Percentiles rank a stretch among this genome's conserved stretches.
Evolutionary conservation across 2,797 vertebrate species (phyloP).

Genomic region (Brachymystax lenok): DNA sequence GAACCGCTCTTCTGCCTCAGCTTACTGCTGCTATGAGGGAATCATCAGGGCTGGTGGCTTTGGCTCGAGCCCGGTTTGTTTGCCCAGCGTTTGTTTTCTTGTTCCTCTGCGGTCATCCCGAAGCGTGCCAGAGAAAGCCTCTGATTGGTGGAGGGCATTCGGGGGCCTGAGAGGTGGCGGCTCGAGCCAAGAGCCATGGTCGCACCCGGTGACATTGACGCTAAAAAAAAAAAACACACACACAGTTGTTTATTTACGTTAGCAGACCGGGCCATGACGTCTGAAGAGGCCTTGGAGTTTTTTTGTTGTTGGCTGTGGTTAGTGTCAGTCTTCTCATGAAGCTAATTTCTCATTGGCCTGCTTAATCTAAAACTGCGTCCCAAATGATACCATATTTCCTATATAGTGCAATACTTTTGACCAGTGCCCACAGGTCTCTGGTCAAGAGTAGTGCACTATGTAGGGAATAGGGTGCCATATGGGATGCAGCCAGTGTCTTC

Average conservation of each 20-base stretch:
- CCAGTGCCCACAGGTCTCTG: background rate
- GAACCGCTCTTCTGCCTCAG: conserved; percentile 46
- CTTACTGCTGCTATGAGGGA: background rate
- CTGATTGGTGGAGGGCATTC: conserved; percentile 59
- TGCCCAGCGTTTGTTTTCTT: conserved; percentile 54
- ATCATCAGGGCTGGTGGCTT: conserved; percentile 23
- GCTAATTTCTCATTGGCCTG: conserved; percentile 30
- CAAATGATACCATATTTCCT: background rate
- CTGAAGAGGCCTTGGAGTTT: conserved; percentile 23
- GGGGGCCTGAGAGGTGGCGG: conserved; percentile 26
- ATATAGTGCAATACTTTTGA: background rate
- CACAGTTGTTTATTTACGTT: conserved; percentile 38
- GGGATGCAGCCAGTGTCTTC: background rate
- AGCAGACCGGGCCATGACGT: conserved; percentile 26
- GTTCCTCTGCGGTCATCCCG: conserved; percentile 59
- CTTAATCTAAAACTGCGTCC: conserved; percentile 18
- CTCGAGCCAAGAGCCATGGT: conserved; percentile 34
- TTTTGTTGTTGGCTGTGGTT: conserved; percentile 38
- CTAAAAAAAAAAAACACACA: conserved; percentile 16
- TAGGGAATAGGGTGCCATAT: background rate
- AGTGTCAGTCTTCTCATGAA: conserved; percentile 44
- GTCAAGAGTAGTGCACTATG: background rate
- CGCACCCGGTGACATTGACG: background rate
- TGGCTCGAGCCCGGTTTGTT: conserved; percentile 47
- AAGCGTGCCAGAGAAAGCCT: conserved; percentile 60